These are phyloP conservation scores for Radopholus similis DNA, from an alignment of 1,140 invertebrate genomes.

Conservation along the genomic window DNA sequence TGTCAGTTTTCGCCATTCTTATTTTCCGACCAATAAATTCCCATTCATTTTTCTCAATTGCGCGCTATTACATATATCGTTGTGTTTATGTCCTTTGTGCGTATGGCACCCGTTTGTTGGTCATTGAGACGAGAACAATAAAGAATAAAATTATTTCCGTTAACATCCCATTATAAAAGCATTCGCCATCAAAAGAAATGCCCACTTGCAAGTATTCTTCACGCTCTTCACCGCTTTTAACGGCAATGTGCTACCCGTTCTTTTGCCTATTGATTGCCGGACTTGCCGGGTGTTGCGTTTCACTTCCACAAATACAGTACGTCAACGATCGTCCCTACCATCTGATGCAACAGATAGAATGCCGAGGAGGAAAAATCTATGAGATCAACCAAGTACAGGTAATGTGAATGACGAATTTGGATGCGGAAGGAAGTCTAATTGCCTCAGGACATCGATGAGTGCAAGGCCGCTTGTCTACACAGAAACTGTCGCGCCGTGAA, in stretches of 20 bases:
- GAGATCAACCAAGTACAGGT: slow-evolving; percentile 46
- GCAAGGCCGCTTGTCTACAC: slow-evolving; percentile 44
- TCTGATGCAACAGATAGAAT: slow-evolving; percentile 46
- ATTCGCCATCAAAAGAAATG: background rate
- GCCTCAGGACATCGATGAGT: slow-evolving; percentile 43
- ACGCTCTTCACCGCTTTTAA: background rate
- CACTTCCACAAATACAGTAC: slow-evolving; percentile 43
- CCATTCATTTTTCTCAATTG: too few species aligned
- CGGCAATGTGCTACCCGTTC: slow-evolving; percentile 8
- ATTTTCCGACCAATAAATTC: too few species aligned
- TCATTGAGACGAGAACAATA: too few species aligned
- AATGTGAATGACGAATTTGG: background rate
- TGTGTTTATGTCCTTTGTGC: background rate
- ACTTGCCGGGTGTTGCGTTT: slow-evolving; percentile 37
- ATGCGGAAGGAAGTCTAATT: slow-evolving; percentile 18
- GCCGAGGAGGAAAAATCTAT: slow-evolving; percentile 41
- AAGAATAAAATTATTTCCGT: too few species aligned
- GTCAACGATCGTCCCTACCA: slow-evolving; percentile 44
- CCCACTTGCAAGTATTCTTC: background rate
- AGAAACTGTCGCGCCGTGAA: slow-evolving; percentile 43
- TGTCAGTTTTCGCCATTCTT: too few species aligned
- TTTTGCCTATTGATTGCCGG: slow-evolving; percentile 27
- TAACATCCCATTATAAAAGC: background rate
- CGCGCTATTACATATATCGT: background rate
- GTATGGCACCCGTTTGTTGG: background rate